Evolutionary conservation across 2,888 invertebrate genomes (phyloP), one percentile per base, ranked within the genome.

Genomic region (Tricholauxania praeusta): DNA sequence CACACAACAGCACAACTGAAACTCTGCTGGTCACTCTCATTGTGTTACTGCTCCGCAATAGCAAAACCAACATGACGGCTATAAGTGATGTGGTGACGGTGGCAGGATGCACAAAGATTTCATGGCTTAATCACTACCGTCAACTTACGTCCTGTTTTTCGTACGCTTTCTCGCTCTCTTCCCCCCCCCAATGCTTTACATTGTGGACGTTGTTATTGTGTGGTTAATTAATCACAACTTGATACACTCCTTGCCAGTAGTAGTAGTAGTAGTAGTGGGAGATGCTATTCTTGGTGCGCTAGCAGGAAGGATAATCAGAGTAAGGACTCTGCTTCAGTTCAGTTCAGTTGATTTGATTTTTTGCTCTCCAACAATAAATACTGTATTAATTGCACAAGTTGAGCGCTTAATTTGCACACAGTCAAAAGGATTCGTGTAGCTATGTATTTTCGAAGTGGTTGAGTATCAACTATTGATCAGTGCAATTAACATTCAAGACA

Each of bases 191-290:
- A 4, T 57, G 7, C 19, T 15, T 15, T 22, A 19, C 22, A 15
- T 28, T 59, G 22, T 53, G 17, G 53, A 59, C 70, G 74, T 76
- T 76, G 77, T 77, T 78, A 74, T 77, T 79, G 66, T 80, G 78
- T 75, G 78, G 78, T 79, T 79, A 79, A 80, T 80, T 80, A 79
- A 79, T 80, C 78, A 78, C 78, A 78, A 78, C 76, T 71, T 77
- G 77, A 76, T 78, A 74, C 76, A 74, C 70, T 28, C 7, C 8
- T 47, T 47, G 47, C 51, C 14, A 17, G 22, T 12, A 14, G 63
- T 12, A 63, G 47, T 39, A 12, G 32, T 19, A 17, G 22, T 12
- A 14, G 63, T 12, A 63, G 47, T 39, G 17, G 32, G 39, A 15
- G 28, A 17, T 15, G n/a, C 12, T 14, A n/a, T 53, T 10, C 19